phyloP scores from a whole-genome alignment of 2,113 vertebrate species.

The Prochilodus magdalenae region DNA sequence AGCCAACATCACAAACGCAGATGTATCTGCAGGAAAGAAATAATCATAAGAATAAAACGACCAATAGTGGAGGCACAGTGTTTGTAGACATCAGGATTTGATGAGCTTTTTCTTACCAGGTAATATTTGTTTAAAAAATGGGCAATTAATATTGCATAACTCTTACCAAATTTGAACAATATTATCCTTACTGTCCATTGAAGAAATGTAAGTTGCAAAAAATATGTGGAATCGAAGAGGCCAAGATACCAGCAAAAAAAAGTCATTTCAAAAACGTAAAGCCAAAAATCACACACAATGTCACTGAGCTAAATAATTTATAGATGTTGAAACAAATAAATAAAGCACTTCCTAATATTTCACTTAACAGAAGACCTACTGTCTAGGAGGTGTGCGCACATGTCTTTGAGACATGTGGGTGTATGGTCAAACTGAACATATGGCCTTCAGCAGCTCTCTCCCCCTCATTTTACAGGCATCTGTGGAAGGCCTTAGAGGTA shows the following conservation, averaged over 20 bases:
- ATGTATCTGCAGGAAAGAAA: not conserved
- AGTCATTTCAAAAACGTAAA: no score
- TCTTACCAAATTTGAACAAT: not conserved
- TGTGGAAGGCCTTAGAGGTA: conserved; percentile 66
- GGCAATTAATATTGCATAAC: not conserved
- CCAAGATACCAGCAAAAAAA: no score
- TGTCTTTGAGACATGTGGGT: conserved; percentile 1
- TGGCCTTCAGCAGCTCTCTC: conserved; percentile 39
- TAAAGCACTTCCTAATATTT: not conserved
- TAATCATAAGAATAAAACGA: not conserved
- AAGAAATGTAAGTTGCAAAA: no score
- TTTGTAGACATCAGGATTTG: not conserved
- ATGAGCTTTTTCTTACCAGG: not conserved
- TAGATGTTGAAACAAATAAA: not conserved
- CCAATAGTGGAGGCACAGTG: not conserved
- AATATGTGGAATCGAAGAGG: no score
- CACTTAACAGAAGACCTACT: not conserved
- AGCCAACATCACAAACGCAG: not conserved
- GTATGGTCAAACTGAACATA: conserved; percentile 39
- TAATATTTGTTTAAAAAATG: not conserved
- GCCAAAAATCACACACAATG: no score
- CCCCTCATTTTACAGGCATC: conserved; percentile 59
- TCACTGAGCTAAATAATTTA: no score
- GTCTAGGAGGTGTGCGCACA: not conserved
- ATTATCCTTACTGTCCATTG: no score